Base-by-base conservation (phyloP, 2,888 invertebrate species). In the Seira musarum region DNA sequence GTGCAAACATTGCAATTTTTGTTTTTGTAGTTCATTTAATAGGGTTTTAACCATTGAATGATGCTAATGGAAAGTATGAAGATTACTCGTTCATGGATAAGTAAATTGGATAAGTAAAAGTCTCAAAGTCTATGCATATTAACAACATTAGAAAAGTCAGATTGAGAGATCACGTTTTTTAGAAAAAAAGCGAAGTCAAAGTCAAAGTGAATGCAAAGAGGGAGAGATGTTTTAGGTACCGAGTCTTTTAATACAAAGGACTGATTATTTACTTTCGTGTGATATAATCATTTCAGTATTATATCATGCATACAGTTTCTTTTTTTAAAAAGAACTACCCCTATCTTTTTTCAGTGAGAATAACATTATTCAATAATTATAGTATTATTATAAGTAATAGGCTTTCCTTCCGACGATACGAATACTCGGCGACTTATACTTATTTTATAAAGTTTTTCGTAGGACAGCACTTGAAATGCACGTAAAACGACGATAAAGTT, bases 201-300 rank as follows among this genome's bases (percentile, higher is more conserved):
- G n/a, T n/a, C n/a, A n/a, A n/a, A n/a, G n/a, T n/a, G n/a, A n/a
- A n/a, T n/a, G n/a, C n/a, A n/a, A n/a, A n/a, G n/a, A n/a, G n/a
- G n/a, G n/a, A n/a, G n/a, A n/a, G n/a, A n/a, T n/a, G n/a, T n/a
- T n/a, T n/a, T 76, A 76, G 68, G 76, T 76, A 76, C 68, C 76
- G 68, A 76, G 76, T 76, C 76, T 76, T 57, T 69, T 76, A 69
- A 76, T 76, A 76, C 76, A 75, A 75, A 75, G 75, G 75, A 75
- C 75, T 75, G 75, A 75, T 75, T 67, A 75, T 57, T 75, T 74
- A n/a, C 75, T 75, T 68, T 67, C 61, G 75, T 75, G 75, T 75
- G 75, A 75, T 75, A 75, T 75, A 66, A 75, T 75, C 73, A 75
- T 46, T 65, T 57, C n/a, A 57, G 57, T n/a, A 57, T 57, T 57